Percentiles rank a stretch among this genome's conserved stretches.
phyloP scores from a whole-genome alignment of 2,113 vertebrate genomes.

The Caretta caretta region DNA sequence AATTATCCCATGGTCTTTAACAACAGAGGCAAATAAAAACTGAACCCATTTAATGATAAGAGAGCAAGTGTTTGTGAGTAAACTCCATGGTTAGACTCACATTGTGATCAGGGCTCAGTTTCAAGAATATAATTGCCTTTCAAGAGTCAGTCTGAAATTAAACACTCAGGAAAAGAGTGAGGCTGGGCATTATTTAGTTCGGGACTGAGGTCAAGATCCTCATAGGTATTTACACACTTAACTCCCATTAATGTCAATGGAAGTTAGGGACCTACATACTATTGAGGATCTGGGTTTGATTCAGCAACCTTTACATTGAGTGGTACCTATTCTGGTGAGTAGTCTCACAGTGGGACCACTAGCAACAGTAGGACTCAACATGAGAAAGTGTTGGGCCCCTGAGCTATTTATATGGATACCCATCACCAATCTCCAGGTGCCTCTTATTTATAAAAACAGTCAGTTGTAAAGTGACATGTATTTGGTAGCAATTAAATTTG shows the following conservation, averaged over 20 bases:
- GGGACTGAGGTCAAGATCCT: neutral
- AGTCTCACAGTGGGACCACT: neutral
- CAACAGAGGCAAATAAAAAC: neutral
- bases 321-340: neutral
- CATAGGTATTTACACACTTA: neutral
- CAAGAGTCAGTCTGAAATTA: neutral
- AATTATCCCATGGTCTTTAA: neutral
- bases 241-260: neutral
- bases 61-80: neutral
- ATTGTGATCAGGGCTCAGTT: neutral
- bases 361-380: neutral
- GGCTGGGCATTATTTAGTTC: neutral
- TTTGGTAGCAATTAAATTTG: neutral
- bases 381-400: neutral
- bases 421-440: neutral
- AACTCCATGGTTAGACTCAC: neutral
- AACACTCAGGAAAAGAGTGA: neutral
- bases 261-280: neutral
- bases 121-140: neutral
- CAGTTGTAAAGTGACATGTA: neutral
- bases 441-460: neutral
- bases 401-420: neutral
- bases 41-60: neutral
- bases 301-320: rapidly evolving
- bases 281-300: neutral